Evolutionary conservation across 2,888 invertebrate genomes (phyloP).

Genomic region (Agrochola lychnidis): DNA sequence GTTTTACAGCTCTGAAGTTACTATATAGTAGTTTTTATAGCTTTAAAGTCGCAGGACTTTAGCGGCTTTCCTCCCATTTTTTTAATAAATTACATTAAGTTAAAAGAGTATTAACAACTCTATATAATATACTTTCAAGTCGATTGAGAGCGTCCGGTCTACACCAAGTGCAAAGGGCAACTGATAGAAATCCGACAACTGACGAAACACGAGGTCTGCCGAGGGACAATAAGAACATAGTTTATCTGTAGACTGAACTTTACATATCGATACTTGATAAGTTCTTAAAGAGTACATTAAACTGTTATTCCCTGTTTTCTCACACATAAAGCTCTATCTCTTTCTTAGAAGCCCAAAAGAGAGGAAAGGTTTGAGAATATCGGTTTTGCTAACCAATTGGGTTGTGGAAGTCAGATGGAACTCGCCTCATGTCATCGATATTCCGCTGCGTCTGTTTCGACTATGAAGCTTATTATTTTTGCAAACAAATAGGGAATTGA

Average conservation of each 20-base stretch:
- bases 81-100: no score
- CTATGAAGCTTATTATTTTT: neutral
- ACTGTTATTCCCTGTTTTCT: neutral
- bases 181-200: no score
- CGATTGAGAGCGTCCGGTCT: no score
- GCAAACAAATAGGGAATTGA: neutral
- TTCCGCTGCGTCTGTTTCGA: neutral
- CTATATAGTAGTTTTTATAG: no score
- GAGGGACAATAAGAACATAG: no score
- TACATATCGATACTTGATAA: neutral
- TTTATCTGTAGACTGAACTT: neutral
- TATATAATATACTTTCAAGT: no score
- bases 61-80: no score
- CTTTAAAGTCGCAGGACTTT: no score
- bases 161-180: no score
- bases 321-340: neutral
- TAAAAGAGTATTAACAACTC: no score
- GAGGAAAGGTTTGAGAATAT: neutral
- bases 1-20: no score
- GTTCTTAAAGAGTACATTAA: neutral
- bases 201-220: no score
- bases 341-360: neutral
- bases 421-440: neutral
- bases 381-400: neutral
- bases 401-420: neutral